These are phyloP conservation scores for Stigmatopora argus DNA, from an alignment of 2,113 vertebrate species.

Conservation along the genomic window DNA sequence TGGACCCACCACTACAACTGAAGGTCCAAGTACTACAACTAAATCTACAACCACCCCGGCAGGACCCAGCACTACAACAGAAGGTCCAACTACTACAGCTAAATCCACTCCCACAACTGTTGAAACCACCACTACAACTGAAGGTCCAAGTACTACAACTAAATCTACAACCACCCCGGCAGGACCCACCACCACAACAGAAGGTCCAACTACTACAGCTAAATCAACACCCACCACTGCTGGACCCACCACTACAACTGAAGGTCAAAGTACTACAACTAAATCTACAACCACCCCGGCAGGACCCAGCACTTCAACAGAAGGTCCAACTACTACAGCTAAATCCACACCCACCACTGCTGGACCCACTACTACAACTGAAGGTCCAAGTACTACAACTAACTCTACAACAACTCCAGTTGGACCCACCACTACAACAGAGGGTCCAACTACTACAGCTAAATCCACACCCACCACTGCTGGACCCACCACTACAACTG, in stretches of 20 bases:
- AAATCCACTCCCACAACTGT: background rate
- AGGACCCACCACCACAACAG: background rate
- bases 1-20: background rate
- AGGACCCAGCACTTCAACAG: background rate
- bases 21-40: background rate
- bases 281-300: background rate
- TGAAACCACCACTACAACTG: background rate
- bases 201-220: background rate
- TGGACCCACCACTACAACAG: background rate
- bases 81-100: background rate
- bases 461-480: background rate
- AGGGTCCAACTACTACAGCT: background rate
- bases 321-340: background rate
- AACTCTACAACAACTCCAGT: background rate
- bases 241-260: background rate
- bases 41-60: background rate
- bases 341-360: background rate
- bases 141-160: background rate
- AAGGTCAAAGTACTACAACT: background rate
- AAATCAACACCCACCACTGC: background rate
- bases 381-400: background rate
- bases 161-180: background rate
- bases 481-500: background rate
- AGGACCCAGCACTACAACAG: background rate
- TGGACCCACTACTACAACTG: background rate